Conservation (phyloP, 2,888 invertebrate genomes). For the Brachycybe producta region DNA sequence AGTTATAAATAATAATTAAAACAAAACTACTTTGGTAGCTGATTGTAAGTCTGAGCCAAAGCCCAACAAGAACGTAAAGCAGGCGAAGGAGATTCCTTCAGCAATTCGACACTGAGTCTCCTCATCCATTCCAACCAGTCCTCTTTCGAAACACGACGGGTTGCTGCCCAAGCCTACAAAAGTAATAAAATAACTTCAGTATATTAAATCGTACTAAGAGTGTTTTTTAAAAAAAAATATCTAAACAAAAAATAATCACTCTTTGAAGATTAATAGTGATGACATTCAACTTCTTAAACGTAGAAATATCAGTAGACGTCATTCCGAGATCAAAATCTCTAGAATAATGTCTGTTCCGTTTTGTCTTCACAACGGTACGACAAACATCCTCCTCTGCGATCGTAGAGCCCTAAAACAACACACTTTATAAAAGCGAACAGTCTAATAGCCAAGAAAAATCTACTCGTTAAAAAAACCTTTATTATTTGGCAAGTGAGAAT, state of each 20-base stretch:
- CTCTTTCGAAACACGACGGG: slow-evolving; percentile 84
- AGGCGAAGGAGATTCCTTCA: slow-evolving; percentile 91
- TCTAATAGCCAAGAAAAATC: background rate
- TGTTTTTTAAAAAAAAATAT: no score
- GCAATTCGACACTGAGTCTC: slow-evolving; percentile 75
- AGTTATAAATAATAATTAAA: background rate
- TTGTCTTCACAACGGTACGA: slow-evolving; percentile 47
- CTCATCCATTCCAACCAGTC: slow-evolving; percentile 98
- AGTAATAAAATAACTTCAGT: background rate
- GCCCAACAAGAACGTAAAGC: slow-evolving; percentile 85
- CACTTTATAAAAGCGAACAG: background rate
- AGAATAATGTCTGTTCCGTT: slow-evolving; percentile 53
- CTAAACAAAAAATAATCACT: slow-evolving; percentile 24
- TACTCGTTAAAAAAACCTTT: slow-evolving; percentile 27
- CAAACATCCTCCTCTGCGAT: slow-evolving; percentile 55
- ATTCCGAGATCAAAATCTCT: slow-evolving; percentile 48
- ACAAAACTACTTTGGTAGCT: slow-evolving; percentile 51
- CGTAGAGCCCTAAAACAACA: slow-evolving; percentile 40
- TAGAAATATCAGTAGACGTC: slow-evolving; percentile 52
- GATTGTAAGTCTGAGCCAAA: slow-evolving; percentile 85
- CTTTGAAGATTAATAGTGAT: slow-evolving; percentile 70
- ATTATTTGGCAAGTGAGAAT: slow-evolving; percentile 43
- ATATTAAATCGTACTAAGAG: no score
- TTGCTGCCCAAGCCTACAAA: slow-evolving; percentile 67
- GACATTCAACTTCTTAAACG: slow-evolving; percentile 65